These are phyloP conservation scores for Pheosia tremula DNA, from an alignment of 2,888 invertebrate genomes.

Conservation along the genomic window DNA sequence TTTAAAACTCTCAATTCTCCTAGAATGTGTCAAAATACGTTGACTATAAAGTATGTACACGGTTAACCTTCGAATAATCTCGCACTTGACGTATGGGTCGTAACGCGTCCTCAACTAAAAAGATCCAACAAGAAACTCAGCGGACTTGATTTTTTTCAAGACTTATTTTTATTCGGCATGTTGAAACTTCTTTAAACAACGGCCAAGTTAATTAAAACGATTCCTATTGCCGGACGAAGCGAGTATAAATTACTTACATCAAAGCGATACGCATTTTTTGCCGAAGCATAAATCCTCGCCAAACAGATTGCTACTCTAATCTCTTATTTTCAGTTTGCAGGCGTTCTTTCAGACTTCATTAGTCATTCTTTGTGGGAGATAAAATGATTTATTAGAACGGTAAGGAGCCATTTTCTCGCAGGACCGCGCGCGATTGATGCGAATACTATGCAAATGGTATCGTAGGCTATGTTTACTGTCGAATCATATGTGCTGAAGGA, in stretches of 20 bases:
- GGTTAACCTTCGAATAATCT: too few relatives aligned
- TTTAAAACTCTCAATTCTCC: too few relatives aligned
- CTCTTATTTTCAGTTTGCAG: constrained; percentile 60
- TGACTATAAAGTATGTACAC: too few relatives aligned
- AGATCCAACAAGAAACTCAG: too few relatives aligned
- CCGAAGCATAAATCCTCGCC: constrained; percentile 8
- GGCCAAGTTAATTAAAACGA: neutral
- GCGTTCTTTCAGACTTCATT: constrained; percentile 63
- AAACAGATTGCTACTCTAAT: constrained; percentile 64
- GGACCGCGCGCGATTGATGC: constrained; percentile 41
- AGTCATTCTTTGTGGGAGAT: constrained; percentile 71
- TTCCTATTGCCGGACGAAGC: constrained; percentile 13
- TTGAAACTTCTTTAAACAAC: neutral
- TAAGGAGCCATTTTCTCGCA: constrained; percentile 45
- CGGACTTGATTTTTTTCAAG: too few relatives aligned
- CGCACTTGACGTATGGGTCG: too few relatives aligned
- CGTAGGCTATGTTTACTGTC: constrained; percentile 22
- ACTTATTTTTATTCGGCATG: too few relatives aligned
- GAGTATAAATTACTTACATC: constrained; percentile 13
- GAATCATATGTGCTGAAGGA: constrained; percentile 3
- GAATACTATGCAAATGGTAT: constrained; percentile 56
- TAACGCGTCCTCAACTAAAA: too few relatives aligned
- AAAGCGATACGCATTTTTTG: neutral
- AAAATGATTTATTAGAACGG: constrained; percentile 70
- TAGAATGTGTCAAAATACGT: too few relatives aligned